These are phyloP conservation scores for Sanderia malayensis DNA, from an alignment of 30 jellyfish, hydroid and myxozoan genomes.

Conservation along the genomic window DNA sequence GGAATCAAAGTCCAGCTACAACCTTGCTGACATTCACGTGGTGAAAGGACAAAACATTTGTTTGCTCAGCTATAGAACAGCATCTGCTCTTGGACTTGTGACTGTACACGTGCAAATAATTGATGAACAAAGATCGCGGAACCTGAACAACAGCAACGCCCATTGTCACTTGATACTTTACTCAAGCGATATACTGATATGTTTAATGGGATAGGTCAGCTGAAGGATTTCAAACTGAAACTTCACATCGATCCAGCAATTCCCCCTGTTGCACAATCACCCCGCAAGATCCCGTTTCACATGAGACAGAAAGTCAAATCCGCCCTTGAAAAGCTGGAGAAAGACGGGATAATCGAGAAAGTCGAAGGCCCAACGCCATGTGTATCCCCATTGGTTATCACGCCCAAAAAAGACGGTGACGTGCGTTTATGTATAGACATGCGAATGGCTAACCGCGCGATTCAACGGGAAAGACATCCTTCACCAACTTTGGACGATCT, in stretches of 20 bases:
- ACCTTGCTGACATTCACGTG: neutral
- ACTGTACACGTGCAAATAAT: neutral
- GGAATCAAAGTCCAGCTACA: neutral
- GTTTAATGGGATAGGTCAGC: neutral
- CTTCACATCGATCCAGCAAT: neutral
- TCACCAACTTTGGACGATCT: neutral
- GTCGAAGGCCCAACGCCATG: slow-evolving; percentile 4
- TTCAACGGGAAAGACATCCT: neutral
- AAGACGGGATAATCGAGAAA: slow-evolving; percentile 1
- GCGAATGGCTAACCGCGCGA: slow-evolving; percentile 4
- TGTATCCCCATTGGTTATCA: neutral
- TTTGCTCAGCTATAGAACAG: slow-evolving; percentile 1
- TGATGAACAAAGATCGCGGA: too few species aligned
- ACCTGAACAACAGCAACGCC: too few species aligned
- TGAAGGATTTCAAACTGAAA: neutral
- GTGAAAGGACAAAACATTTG: neutral
- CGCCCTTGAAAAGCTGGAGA: neutral
- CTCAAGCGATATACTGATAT: neutral
- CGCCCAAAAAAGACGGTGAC: neutral
- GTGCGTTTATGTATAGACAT: neutral
- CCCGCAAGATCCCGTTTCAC: neutral
- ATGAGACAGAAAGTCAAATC: neutral
- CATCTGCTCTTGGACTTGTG: neutral
- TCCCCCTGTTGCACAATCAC: slow-evolving; percentile 4
- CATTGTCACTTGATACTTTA: too few species aligned